These are phyloP conservation scores for Hemicordylus capensis DNA, from an alignment of 2,113 vertebrate genomes.

Conservation along the genomic window DNA sequence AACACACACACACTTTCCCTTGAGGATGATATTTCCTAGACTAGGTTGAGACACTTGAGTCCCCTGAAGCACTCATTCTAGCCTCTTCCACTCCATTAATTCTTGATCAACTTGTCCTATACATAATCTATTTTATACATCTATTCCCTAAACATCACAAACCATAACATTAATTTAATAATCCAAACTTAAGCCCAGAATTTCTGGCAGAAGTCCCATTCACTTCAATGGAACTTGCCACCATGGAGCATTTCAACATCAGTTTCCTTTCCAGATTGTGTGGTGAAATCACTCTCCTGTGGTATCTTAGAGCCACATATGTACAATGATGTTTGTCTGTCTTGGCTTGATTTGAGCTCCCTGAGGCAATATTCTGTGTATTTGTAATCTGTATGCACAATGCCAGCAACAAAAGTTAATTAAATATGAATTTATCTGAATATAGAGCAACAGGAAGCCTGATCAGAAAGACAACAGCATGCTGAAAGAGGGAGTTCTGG, in stretches of 20 bases:
- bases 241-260: background rate
- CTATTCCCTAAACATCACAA: background rate
- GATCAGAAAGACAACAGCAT: background rate
- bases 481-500: background rate
- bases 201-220: background rate
- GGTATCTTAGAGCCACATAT: background rate
- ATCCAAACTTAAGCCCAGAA: background rate
- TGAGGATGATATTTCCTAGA: background rate
- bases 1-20: background rate
- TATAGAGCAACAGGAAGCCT: constrained; percentile 9
- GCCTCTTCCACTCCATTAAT: background rate
- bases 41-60: background rate
- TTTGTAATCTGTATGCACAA: constrained; percentile 8
- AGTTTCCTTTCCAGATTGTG: constrained; percentile 5
- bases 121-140: background rate
- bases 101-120: background rate
- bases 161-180: background rate
- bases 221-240: background rate
- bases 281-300: constrained; percentile 13
- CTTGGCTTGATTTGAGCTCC: constrained; percentile 13
- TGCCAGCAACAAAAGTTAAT: constrained; percentile 22
- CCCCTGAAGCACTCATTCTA: background rate
- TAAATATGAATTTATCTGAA: constrained; percentile 27
- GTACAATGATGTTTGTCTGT: constrained; percentile 11
- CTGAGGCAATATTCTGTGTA: background rate